Conservation (phyloP, 2,113 vertebrate species). For the Octodon degus region DNA sequence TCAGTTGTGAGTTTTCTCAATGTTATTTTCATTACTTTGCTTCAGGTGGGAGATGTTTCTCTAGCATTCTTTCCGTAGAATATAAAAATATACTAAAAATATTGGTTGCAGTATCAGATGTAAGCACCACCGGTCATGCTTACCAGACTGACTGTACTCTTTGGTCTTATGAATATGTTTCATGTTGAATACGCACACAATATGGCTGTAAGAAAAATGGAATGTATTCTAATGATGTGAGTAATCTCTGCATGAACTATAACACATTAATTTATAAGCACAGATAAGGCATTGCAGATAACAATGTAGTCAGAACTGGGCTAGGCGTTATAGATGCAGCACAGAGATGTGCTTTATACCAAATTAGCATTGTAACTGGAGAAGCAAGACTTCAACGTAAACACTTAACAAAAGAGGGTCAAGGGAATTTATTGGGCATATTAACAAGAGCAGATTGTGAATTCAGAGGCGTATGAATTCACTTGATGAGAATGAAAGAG, state of each 20-base stretch:
- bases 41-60: not conserved
- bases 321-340: not conserved
- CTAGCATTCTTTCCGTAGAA: not conserved
- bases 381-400: not conserved
- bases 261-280: not conserved
- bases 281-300: not conserved
- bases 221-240: not conserved
- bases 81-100: not conserved
- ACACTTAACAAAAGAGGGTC: not conserved
- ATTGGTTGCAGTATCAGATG: not conserved
- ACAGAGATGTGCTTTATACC: not conserved
- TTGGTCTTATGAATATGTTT: not conserved
- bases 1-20: slow-evolving; percentile 3
- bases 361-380: not conserved
- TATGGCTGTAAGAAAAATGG: not conserved
- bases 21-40: slow-evolving; percentile 18
- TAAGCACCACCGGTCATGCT: not conserved
- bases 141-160: not conserved
- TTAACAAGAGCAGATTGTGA: not conserved
- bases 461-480: not conserved
- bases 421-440: not conserved
- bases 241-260: not conserved
- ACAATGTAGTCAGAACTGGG: not conserved
- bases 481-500: not conserved
- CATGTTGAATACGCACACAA: not conserved